Base-by-base conservation (phyloP, 2,888 invertebrate genomes). In the Onthophagus sagittarius region DNA sequence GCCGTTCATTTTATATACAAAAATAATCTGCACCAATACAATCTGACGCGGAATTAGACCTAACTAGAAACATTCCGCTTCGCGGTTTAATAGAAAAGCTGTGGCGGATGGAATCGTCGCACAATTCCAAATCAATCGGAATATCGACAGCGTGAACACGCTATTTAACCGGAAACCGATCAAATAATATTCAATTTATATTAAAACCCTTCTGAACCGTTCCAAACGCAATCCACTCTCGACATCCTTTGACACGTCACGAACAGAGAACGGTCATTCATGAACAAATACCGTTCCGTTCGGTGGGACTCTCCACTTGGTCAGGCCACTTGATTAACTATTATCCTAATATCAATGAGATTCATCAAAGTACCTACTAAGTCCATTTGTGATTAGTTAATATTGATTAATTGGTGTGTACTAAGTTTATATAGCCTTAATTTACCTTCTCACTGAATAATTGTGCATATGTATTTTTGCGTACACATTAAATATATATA, bases 181-280 rank as follows among this genome's bases (percentile, higher is more conserved):
- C 11, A 53, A 53, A 53, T 53, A 67, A 67, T 67, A 67, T 67
- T 67, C 67, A 67, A 67, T 67, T 67, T 67, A 67, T 67, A 67
- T 67, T 67, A 67, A 67, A 67, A 67, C 67, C 67, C 39, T 53
- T 11, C 11, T 53, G 39, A 23, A 23, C 23, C 23, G 39, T 53
- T 53, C 11, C 9, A 11, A 53, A 53, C 39, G 39, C 39, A 53
- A 53, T 53, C 39, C 39, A 53, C 39, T 53, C 39, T 53, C 39
- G 7, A 7, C 39, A 53, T 53, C 39, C 39, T 53, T 53, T 53
- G 39, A 53, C 39, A 53, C 39, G 39, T 53, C 39, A 53, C 39
- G 9, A 53, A 53, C 39, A 53, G 39, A 53, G 39, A 53, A 53
- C 39, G 11, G 39, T 53, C 39, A 53, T 53, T 53, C 9, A 53